Base-by-base conservation (phyloP, 2,888 invertebrate species). In the Willowsia nigromaculata region DNA sequence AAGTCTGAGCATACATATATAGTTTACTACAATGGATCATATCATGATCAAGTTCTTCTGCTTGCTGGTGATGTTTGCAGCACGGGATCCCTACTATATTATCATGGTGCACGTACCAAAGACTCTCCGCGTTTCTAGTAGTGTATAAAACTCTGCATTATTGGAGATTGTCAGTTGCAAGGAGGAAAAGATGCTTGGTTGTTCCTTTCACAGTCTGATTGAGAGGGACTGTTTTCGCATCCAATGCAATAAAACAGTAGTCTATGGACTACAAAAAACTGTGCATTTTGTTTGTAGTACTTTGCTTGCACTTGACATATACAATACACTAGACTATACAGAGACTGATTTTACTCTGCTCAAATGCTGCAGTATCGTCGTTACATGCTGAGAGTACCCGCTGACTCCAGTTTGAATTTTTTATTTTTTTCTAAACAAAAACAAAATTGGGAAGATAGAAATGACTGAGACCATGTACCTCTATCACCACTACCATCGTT, bases 201-300 rank as follows among this genome's bases (percentile, higher is more conserved):
- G 40, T 33, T 25, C 47, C n/a, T 68, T 68, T 59, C 68, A 65
- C 62, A 5, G 53, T 25, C 50, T 83, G 68, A 83, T 83, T 83
- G 83, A 81, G 62, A 30, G 62, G 13, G 9, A 22, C 15, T 43
- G 22, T 47, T 74, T 47, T 74, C 47, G 27, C 27, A 74, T 47
- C 27, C 25, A 43, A 22, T 56, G 80, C 80, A 59, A 59, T 80
- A 80, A 59, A 80, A 56, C 33, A 27, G 7, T 27, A 25, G 74
- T 47, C 74, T 40, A 80, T 15, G 59, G 56, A 80, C 33, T 37
- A 56, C n/a, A 56, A 25, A 53, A 71, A 22, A 1, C 43, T 50
- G 25, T 74, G 74, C 27, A 13, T 74, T 74, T 47, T 74, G 43
- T 43, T 18, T 68, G 68, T 68, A 68, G 1, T 43, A 13, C 30